phyloP scores from a whole-genome alignment of 2,797 vertebrate species.

The Etheostoma nigrum region DNA sequence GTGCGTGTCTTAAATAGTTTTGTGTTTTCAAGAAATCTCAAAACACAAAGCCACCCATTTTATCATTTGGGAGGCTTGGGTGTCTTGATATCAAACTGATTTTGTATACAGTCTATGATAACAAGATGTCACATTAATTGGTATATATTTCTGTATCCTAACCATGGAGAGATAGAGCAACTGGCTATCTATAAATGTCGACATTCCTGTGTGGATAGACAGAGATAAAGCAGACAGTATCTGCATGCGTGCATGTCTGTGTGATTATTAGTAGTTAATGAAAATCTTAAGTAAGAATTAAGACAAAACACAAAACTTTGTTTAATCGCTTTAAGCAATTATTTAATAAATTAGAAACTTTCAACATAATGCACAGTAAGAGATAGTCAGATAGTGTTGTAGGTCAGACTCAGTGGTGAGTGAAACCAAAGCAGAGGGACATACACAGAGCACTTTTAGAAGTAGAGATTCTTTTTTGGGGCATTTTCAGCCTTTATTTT shows the following conservation, averaged over 20 bases:
- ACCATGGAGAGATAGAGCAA: conserved; percentile 19
- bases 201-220: conserved; percentile 36
- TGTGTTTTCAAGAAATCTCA: conserved; percentile 11
- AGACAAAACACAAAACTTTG: too few species aligned
- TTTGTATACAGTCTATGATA: conserved; percentile 28
- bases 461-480: too few species aligned
- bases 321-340: too few species aligned
- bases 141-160: conserved; percentile 32
- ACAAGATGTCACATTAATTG: conserved; percentile 17
- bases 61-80: conserved; percentile 27
- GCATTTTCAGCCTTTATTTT: too few species aligned
- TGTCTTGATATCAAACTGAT: conserved; percentile 27
- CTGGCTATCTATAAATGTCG: conserved; percentile 27
- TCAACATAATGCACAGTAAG: too few species aligned
- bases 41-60: not conserved
- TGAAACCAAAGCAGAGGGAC: too few species aligned
- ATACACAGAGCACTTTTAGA: too few species aligned
- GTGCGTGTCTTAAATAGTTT: conserved; percentile 1
- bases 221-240: conserved; percentile 39
- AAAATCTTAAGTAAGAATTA: too few species aligned
- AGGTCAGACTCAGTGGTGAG: too few species aligned
- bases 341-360: too few species aligned
- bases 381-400: too few species aligned
- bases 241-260: not conserved
- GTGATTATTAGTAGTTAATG: not conserved